Base-by-base conservation (phyloP, 2,113 vertebrate genomes). In the Colinus virginianus region DNA sequence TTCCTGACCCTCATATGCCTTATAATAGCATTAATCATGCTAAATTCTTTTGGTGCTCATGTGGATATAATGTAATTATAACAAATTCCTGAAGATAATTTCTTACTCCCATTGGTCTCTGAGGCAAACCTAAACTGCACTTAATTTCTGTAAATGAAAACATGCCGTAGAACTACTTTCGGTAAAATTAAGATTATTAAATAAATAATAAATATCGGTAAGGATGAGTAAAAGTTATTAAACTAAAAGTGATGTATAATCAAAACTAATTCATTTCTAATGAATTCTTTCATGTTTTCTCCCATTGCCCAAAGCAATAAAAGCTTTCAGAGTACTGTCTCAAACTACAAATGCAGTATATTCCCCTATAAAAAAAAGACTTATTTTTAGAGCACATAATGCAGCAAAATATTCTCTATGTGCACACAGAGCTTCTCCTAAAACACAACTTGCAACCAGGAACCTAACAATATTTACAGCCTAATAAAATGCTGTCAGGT, bases 11-110 rank as follows among this genome's bases (percentile, higher is more conserved):
- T 94, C 59, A 59, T 75, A 93, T 88, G 70, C 56, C 48, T 95
- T 93, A 84, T 94, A 95, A 96, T 93, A 91, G 83, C 74, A 85
- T 97, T 95, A 96, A 96, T 90, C 94, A 97, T 96, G 94, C 89
- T 96, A 93, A 96, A 96, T 96, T 94, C 92, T 92, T 96, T 75
- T 90, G 79, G 85, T 94, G 92, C 92, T 94, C 94, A 94, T 88
- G 91, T 94, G 90, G 94, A 94, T 94, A 81, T 94, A 96, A 96
- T 94, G 94, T 86, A 96, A 96, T 96, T 94, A 95, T 86, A 95
- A 85, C 83, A 94, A 95, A 96, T 96, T 95, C 90, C 80, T 92
- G 89, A 82, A 67, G 94, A 78, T 85, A 77, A 81, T 72, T 84
- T 89, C 87, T 91, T 85, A 87, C 67, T 78, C 80, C 74, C 42